Conservation (phyloP, 2,797 vertebrate species). For the Gephyroberyx darwinii region DNA sequence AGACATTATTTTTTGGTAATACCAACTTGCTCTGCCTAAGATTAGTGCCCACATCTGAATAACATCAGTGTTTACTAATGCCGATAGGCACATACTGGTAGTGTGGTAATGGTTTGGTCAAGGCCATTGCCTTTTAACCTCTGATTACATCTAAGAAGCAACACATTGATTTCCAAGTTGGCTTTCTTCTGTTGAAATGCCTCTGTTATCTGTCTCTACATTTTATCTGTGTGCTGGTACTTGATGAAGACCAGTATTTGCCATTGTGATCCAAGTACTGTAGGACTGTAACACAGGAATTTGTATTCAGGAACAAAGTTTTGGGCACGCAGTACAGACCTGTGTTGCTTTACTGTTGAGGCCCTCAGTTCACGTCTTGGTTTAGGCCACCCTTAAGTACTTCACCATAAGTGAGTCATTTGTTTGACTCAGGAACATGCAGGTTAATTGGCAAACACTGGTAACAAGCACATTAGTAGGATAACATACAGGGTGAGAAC, state of each 20-base stretch:
- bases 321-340: background rate
- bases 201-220: background rate
- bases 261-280: too few relatives aligned
- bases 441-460: background rate
- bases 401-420: background rate
- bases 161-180: background rate
- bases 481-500: background rate
- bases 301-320: background rate
- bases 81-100: background rate
- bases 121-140: background rate
- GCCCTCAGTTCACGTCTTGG: background rate
- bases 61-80: background rate
- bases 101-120: background rate
- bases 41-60: background rate
- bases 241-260: too few relatives aligned
- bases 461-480: background rate
- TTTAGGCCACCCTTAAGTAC: background rate
- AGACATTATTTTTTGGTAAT: background rate
- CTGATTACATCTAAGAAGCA: conserved; percentile 4
- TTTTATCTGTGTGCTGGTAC: background rate
- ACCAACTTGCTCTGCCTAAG: background rate
- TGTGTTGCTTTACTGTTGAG: background rate
- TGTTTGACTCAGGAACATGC: background rate
- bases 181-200: conserved; percentile 1
- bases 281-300: too few relatives aligned